Base-by-base conservation (phyloP, 35 echinoderm and acorn worm species). In the Acanthaster planci region DNA sequence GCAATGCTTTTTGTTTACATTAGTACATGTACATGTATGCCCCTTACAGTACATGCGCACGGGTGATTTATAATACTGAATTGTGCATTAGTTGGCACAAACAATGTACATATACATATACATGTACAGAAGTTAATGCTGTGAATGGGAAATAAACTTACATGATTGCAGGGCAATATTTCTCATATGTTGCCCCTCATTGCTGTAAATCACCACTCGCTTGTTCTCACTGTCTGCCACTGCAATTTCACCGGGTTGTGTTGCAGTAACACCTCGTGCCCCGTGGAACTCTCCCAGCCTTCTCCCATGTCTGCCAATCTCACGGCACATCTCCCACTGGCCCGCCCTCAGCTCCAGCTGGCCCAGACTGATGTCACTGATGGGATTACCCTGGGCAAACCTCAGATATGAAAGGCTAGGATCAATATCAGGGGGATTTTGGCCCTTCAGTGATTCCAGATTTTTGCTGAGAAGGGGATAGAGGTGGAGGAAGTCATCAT, bases 101-200 rank as follows among this genome's bases (percentile, higher is more conserved):
- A n/a, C n/a, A n/a, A n/a, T n/a, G n/a, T n/a, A n/a, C n/a, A n/a
- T n/a, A n/a, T n/a, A n/a, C n/a, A n/a, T n/a, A n/a, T n/a, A n/a
- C n/a, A n/a, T n/a, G n/a, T n/a, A n/a, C n/a, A n/a, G n/a, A n/a
- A n/a, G n/a, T n/a, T n/a, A n/a, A n/a, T n/a, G n/a, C n/a, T n/a
- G n/a, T n/a, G n/a, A n/a, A n/a, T n/a, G n/a, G n/a, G 59, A 27
- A 67, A 67, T 14, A 22, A 67, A 67, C 59, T 67, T 67, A 67
- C 59, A 1, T 67, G 5, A n/a, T 67, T n/a, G 30, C 23, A 15
- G 0, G 8, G 21, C 16, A 31, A 67, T 67, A 15, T 8, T 67
- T 22, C 18, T 22, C 59, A 21, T 67, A 7, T 6, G 59, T n/a
- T 67, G 59, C 23, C 59, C 59, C 59, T 67, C 30, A 67, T n/a